These are phyloP conservation scores for Dipodomys ordii DNA, from an alignment of 2,113 vertebrate genomes.

Conservation along the genomic window DNA sequence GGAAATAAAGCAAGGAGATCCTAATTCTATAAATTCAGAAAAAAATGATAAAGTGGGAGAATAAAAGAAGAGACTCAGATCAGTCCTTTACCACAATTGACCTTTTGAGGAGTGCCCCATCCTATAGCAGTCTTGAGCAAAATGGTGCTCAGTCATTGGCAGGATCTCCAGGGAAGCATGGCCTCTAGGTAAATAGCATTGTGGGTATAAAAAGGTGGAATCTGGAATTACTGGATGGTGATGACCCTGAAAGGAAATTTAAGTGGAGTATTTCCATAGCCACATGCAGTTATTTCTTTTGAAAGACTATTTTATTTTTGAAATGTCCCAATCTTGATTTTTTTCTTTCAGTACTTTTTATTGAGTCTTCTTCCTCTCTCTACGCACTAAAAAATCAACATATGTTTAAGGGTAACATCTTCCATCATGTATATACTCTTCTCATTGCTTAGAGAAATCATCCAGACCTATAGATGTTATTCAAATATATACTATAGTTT, in stretches of 20 bases:
- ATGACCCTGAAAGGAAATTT: background rate
- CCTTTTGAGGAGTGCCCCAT: background rate
- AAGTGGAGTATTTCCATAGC: background rate
- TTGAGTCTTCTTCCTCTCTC: slow-evolving; percentile 14
- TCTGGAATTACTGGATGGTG: background rate
- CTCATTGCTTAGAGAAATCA: background rate
- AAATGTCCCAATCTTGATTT: background rate
- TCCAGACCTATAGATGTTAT: background rate
- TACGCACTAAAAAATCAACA: background rate
- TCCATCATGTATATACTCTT: background rate
- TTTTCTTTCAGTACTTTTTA: background rate
- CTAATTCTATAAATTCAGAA: background rate
- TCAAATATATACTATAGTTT: slow-evolving; percentile 22
- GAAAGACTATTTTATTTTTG: background rate
- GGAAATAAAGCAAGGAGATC: background rate
- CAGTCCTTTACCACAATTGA: background rate
- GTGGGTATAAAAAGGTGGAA: background rate
- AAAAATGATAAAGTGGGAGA: background rate
- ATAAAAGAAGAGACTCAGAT: background rate
- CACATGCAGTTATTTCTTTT: background rate
- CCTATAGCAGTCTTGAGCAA: background rate
- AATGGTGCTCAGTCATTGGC: background rate
- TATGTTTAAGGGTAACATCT: background rate
- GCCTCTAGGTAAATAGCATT: background rate
- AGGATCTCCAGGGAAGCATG: background rate